phyloP scores from a whole-genome alignment of 2,888 invertebrate genomes.

The Cryptocephalus primarius region DNA sequence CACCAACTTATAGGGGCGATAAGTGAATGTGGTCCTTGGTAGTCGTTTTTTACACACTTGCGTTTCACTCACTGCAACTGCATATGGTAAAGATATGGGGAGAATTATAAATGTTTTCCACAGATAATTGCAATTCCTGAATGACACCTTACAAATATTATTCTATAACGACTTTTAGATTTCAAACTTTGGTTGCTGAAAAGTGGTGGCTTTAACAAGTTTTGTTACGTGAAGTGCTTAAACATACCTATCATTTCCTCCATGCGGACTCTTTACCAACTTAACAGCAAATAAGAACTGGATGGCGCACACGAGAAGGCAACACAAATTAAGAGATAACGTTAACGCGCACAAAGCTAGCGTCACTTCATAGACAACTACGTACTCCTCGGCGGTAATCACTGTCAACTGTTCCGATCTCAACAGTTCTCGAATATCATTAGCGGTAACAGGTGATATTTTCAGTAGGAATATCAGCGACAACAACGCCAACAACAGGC shows the following conservation, averaged over 20 bases:
- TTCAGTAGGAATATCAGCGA: conserved; percentile 77
- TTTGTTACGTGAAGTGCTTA: background rate
- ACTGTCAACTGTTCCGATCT: conserved; percentile 45
- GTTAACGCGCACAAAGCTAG: conserved; percentile 82
- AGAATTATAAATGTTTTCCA: no score
- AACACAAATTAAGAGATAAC: conserved; percentile 79
- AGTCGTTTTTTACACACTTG: no score
- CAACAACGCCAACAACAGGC: conserved; percentile 69
- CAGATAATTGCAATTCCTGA: no score
- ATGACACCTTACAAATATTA: no score
- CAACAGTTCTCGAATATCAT: conserved; percentile 44
- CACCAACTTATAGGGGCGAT: no score
- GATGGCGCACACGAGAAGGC: conserved; percentile 84
- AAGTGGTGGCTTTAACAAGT: no score
- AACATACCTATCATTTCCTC: conserved; percentile 52
- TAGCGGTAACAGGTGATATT: conserved; percentile 61
- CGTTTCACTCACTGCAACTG: no score
- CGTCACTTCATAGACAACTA: conserved; percentile 84
- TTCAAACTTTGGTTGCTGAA: no score
- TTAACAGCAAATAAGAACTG: conserved; percentile 91
- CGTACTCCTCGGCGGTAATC: conserved; percentile 67
- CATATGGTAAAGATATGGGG: no score
- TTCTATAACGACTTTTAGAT: no score
- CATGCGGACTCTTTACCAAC: conserved; percentile 76
- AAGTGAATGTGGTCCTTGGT: no score